Evolutionary conservation across 1,140 invertebrate genomes (phyloP).

Genomic region (Bacillus rossius): DNA sequence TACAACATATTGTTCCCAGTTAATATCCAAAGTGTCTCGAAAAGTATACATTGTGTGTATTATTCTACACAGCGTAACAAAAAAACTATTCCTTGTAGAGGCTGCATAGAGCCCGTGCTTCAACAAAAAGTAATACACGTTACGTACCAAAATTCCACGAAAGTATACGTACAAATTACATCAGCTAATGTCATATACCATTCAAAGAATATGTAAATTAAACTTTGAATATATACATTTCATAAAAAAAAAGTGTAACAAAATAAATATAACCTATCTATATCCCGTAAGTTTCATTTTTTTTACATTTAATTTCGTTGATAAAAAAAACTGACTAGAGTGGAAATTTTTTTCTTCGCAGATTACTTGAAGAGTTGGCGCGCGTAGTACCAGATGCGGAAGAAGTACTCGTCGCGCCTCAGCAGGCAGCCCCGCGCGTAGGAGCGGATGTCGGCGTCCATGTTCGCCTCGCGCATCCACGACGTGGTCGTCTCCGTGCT

Average conservation of each 20-base stretch:
- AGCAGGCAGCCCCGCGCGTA: conserved; percentile 78
- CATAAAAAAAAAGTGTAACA: not conserved
- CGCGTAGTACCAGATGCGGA: conserved; percentile 85
- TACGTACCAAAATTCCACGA: no score
- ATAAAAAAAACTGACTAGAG: not conserved
- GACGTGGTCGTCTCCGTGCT: conserved; percentile 89
- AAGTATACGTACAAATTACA: no score
- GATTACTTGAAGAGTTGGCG: conserved; percentile 71
- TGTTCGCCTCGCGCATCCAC: conserved; percentile 84
- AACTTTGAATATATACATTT: not conserved
- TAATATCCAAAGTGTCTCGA: not conserved
- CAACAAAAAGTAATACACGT: no score
- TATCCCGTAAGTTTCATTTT: not conserved
- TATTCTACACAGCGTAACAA: not conserved
- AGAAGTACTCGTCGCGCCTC: conserved; percentile 88
- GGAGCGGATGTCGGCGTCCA: conserved; percentile 87
- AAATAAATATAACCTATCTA: not conserved
- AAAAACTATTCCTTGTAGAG: not conserved
- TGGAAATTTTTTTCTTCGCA: not conserved
- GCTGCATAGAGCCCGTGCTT: no score
- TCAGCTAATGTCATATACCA: not conserved
- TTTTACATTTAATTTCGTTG: not conserved
- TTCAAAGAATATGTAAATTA: not conserved
- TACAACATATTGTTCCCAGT: not conserved
- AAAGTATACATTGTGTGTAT: not conserved